phyloP scores from a whole-genome alignment of 2,888 invertebrate genomes.

The Cacoxenus indagator region DNA sequence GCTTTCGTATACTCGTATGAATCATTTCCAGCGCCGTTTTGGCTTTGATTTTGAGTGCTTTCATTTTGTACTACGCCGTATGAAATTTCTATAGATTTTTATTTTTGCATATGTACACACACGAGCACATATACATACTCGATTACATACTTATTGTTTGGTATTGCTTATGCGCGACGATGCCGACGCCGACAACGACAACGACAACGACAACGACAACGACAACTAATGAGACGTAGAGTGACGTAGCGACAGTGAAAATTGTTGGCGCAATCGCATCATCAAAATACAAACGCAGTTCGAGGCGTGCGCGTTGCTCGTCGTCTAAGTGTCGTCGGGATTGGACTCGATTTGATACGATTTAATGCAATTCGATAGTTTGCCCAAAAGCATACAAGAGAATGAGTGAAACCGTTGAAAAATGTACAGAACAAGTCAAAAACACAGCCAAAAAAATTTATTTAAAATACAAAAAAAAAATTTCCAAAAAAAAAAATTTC shows the following conservation, averaged over 20 bases:
- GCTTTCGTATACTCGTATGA: too few species aligned
- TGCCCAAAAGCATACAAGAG: too few species aligned
- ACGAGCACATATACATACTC: too few species aligned
- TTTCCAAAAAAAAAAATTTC: not conserved
- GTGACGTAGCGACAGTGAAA: not conserved
- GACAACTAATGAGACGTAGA: not conserved
- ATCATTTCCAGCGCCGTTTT: too few species aligned
- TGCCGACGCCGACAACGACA: not conserved
- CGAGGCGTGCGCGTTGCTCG: not conserved
- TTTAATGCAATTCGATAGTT: too few species aligned
- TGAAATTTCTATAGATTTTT: too few species aligned
- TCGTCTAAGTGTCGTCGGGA: not conserved
- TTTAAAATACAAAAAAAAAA: not conserved
- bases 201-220: not conserved
- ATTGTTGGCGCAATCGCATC: not conserved
- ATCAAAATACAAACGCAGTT: not conserved
- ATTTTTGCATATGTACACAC: not conserved
- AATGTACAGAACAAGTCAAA: too few species aligned
- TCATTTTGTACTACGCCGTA: too few species aligned
- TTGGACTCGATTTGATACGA: too few species aligned
- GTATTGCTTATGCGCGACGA: not conserved
- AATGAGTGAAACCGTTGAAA: constrained; percentile 16
- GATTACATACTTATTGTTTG: not conserved
- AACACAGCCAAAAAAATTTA: not conserved
- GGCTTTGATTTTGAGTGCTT: too few species aligned